phyloP scores from a whole-genome alignment of 2,113 vertebrate species.

The Camarhynchus parvulus region DNA sequence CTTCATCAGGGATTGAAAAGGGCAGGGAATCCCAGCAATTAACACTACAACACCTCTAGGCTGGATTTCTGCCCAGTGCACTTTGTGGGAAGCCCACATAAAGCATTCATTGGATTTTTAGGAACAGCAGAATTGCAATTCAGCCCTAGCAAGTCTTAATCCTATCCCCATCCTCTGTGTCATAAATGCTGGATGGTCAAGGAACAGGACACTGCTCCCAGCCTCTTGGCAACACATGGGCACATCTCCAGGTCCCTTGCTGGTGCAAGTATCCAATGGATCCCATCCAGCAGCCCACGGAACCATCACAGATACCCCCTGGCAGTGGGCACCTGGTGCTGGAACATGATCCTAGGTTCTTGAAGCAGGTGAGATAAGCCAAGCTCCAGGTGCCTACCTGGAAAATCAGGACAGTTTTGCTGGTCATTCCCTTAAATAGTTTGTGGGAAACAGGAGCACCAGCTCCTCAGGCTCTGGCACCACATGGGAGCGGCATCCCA shows the following conservation, averaged over 20 bases:
- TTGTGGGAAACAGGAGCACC: background rate
- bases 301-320: background rate
- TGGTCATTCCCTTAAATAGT: background rate
- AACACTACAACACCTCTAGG: background rate
- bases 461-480: background rate
- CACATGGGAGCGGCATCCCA: background rate
- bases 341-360: background rate
- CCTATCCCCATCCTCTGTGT: background rate
- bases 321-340: background rate
- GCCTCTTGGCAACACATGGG: background rate
- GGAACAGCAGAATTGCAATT: background rate
- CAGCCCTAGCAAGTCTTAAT: background rate
- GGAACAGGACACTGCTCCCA: background rate
- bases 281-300: background rate
- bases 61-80: background rate
- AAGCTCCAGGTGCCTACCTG: background rate
- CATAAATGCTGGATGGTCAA: background rate
- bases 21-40: background rate
- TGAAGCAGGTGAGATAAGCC: background rate
- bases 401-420: background rate
- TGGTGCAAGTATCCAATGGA: background rate
- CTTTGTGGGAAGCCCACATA: background rate
- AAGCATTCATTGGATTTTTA: background rate
- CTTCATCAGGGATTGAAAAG: background rate
- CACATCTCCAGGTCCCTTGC: background rate